Evolutionary conservation across 2,797 vertebrate genomes (phyloP), one percentile per base, ranked within the genome.

Genomic region (Halcyon chelicuti): DNA sequence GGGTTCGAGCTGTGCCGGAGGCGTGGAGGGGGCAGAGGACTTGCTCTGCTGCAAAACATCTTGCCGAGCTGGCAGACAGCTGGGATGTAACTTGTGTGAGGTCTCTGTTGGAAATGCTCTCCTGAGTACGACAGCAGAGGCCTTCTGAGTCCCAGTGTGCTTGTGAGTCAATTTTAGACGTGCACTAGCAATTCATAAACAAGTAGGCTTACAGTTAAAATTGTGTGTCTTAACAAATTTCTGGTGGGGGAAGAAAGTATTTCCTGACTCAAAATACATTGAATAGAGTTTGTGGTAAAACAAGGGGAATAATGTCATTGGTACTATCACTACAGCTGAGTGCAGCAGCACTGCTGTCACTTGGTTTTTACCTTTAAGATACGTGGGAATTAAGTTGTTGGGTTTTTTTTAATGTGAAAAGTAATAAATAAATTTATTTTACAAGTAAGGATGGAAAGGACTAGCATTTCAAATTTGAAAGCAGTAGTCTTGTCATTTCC

Each of bases 41-140:
- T 55, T 3, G 35, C 47, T n/a, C 46, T 28, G 55, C 51, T 22
- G 52, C 54, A 0, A 0, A 11, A 26, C 2, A 12, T 5, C 13
- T 19, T 1, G 3, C 1, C 22, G 71, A 14, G 46, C 18, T 4
- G 12, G 39, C 3, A 2, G 26, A 5, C 20, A 18, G 57, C 19
- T 21, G 57, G 2, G 5, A 4, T 5, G 0, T 2, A 23, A 1
- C 3, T n/a, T 20, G n/a, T 4, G 12, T 5, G 20, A 21, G 37
- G 5, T 26, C 17, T 18, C 7, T 7, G 17, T 66, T 60, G 25
- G 19, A 54, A 61, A n/a, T 5, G 28, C 17, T 8, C 2, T 25
- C 12, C 25, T 3, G 2, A 9, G 29, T 6, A 19, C 16, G 47
- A 5, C 11, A n/a, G 31, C 1, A 12, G 18, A 12, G n/a, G 10